Conservation (phyloP, 2,113 vertebrate species). For the Ammospiza nelsoni region DNA sequence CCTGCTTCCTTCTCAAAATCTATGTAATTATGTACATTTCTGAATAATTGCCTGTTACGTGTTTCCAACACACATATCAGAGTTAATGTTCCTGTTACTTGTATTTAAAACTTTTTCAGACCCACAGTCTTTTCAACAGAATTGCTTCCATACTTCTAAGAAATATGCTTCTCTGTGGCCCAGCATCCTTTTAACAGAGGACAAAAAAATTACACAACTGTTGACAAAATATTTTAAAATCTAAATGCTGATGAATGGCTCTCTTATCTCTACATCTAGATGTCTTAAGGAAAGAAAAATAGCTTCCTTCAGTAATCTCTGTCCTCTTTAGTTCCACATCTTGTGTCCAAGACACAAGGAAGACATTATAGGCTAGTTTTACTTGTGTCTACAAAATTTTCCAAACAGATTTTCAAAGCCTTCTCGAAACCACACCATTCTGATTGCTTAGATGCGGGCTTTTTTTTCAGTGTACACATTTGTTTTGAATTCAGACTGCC, state of each 20-base stretch:
- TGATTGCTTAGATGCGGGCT: accelerated
- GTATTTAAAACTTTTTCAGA: not conserved
- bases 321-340: not conserved
- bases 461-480: not conserved
- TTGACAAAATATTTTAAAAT: not conserved
- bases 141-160: not conserved
- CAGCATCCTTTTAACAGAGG: not conserved
- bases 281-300: not conserved
- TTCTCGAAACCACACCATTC: not conserved
- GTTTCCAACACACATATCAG: not conserved
- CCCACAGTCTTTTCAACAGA: not conserved
- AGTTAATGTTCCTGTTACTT: not conserved
- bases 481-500: not conserved
- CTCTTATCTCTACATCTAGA: not conserved
- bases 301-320: not conserved
- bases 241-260: not conserved
- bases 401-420: not conserved
- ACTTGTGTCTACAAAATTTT: not conserved
- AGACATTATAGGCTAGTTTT: not conserved
- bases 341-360: not conserved
- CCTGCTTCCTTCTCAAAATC: not conserved
- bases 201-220: not conserved
- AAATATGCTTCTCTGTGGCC: not conserved
- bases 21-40: not conserved
- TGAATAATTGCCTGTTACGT: not conserved